Percentiles rank a stretch among this genome's conserved stretches.
These are phyloP conservation scores for Mesoclemmys tuberculata DNA, from an alignment of 2,113 vertebrate species.

Conservation along the genomic window DNA sequence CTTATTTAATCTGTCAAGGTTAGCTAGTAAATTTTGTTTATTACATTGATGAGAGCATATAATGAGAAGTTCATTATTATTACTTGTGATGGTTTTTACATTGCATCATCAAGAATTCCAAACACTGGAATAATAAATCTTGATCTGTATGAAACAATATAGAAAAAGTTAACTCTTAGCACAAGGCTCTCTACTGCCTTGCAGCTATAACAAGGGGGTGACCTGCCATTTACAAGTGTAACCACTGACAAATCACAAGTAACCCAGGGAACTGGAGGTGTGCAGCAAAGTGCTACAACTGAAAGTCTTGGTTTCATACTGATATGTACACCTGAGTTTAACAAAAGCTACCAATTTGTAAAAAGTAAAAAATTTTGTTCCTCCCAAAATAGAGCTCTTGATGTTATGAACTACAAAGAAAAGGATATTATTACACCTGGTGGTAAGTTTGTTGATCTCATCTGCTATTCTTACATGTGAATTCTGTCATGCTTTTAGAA, in stretches of 20 bases:
- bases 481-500: neutral
- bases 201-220: neutral
- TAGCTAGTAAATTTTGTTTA: neutral
- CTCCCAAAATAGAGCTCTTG: neutral
- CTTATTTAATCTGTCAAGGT: neutral
- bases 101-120: neutral
- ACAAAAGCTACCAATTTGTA: neutral
- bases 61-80: neutral
- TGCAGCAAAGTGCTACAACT: neutral
- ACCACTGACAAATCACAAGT: neutral
- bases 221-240: neutral
- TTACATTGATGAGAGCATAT: neutral
- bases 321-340: neutral
- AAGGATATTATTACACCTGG: too few species aligned
- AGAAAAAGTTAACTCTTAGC: neutral
- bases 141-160: neutral
- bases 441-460: neutral
- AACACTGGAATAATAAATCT: neutral
- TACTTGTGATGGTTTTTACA: neutral
- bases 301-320: neutral
- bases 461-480: neutral
- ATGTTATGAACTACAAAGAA: neutral
- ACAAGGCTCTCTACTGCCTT: neutral
- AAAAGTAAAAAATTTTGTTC: neutral
- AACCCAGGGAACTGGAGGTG: neutral